These are phyloP conservation scores for Sciurus carolinensis DNA, from an alignment of 2,797 vertebrate species.

Conservation along the genomic window DNA sequence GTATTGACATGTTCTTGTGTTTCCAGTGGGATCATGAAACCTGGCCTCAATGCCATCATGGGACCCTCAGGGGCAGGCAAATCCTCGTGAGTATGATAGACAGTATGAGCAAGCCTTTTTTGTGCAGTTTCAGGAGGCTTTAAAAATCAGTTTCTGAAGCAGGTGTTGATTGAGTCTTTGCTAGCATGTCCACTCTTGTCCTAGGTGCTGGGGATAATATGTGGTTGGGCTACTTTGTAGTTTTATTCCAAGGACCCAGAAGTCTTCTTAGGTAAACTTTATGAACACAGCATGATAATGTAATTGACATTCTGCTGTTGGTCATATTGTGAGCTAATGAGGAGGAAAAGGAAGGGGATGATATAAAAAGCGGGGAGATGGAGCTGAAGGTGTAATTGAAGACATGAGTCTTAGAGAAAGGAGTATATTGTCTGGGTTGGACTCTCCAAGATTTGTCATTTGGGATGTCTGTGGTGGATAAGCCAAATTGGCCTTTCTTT, in stretches of 20 bases:
- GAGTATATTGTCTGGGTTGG: background rate
- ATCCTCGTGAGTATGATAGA: constrained; percentile 89
- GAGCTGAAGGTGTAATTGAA: background rate
- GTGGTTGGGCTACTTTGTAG: too few species aligned
- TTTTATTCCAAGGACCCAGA: background rate
- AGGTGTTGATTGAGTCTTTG: background rate
- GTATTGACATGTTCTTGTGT: constrained; percentile 53
- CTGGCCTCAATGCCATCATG: constrained; percentile 91
- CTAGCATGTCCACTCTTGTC: background rate
- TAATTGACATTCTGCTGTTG: background rate
- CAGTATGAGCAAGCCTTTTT: background rate
- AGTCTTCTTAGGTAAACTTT: background rate
- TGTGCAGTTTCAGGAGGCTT: background rate
- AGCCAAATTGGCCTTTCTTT: background rate
- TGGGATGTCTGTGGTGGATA: background rate
- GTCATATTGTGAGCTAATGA: background rate
- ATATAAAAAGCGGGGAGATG: background rate
- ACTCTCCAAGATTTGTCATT: background rate
- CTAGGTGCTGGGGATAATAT: background rate
- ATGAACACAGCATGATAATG: background rate
- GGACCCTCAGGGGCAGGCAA: constrained; percentile 91
- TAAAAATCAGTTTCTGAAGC: background rate
- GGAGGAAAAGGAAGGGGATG: background rate
- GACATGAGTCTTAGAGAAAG: background rate
- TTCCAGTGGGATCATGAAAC: constrained; percentile 90